These are phyloP conservation scores for Macrostomum lignano DNA, from an alignment of 1,140 invertebrate species.

Conservation along the genomic window DNA sequence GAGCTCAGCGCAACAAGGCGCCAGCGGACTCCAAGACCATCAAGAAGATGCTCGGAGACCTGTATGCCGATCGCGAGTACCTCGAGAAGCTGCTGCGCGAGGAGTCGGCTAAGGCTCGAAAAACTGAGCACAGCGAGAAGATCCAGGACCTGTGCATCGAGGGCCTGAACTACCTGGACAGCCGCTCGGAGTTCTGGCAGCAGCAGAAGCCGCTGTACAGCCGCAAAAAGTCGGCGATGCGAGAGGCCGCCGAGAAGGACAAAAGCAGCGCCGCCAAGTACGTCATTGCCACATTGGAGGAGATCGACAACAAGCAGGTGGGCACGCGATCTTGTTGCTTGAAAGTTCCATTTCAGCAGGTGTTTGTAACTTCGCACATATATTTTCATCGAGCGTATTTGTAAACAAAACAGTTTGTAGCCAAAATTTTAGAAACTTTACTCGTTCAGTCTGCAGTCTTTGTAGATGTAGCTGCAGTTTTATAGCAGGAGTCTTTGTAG, in stretches of 20 bases:
- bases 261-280: conserved; percentile 11
- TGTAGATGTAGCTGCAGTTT: too few species aligned
- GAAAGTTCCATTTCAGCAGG: too few species aligned
- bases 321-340: neutral
- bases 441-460: too few species aligned
- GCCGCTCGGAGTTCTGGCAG: conserved; percentile 25
- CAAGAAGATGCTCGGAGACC: conserved; percentile 24
- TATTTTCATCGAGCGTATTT: too few species aligned
- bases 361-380: too few species aligned
- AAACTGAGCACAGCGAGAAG: conserved; percentile 11
- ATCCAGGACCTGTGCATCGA: conserved; percentile 16
- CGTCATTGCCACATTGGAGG: conserved; percentile 16
- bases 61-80: conserved; percentile 22
- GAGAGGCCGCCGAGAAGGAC: neutral
- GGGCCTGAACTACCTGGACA: conserved; percentile 21
- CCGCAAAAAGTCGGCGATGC: conserved; percentile 10
- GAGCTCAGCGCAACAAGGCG: too few species aligned
- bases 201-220: conserved; percentile 29
- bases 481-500: too few species aligned
- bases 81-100: conserved; percentile 22
- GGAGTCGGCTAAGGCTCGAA: too few species aligned
- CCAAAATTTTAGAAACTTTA: too few species aligned
- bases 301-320: conserved; percentile 22
- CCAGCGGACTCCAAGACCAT: conserved; percentile 19
- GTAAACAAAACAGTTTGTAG: too few species aligned